Base-by-base conservation (phyloP, 2,113 vertebrate species). In the Calyptommatus sinebrachiatus region DNA sequence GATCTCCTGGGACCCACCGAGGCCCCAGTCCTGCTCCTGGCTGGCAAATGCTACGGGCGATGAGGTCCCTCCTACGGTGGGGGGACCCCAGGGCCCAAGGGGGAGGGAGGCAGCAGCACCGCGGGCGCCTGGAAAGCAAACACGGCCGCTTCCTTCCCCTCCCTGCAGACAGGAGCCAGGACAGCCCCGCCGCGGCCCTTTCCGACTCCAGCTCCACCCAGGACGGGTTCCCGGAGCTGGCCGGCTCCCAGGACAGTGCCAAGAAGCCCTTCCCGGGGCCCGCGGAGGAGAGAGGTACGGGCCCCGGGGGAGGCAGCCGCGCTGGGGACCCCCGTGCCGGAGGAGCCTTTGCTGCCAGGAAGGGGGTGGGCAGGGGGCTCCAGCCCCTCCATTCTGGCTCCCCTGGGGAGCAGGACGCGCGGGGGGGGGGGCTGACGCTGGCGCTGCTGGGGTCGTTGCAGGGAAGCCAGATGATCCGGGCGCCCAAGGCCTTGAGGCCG, bases 151-250 rank as follows among this genome's bases (percentile, higher is more conserved):
- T 91, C 72, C 80, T 77, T 78, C 18, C 65, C 74, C 74, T 31
- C 66, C 16, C 86, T 83, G 70, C 94, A 99, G 98, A 99, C 80
- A 96, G 97, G 88, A 99, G 98, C 91, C 98, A 98, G 94, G 98
- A 99, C 91, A 99, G 98, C 81, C 96, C 96, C 28, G 96, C 96
- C 4, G 96, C 97, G 26, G 92, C 97, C 48, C 96, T 99, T 31
- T 99, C 98, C 1, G 98, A 99, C 90, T 99, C 98, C 91, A 99
- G 96, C 92, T 99, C 98, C 28, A 97, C 97, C 2, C 97, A 99
- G 92, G 98, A 99, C 75, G 95, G 96, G 86, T 99, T 99, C 89
- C 95, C 92, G 20, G 98, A 99, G 83, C 96, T 96, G 11, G 83
- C 96, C 88, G 96, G 94, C 88, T 98, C 96, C 5, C 96, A 97